Conservation (phyloP, 2,888 invertebrate species). For the Eupeodes latifasciatus region DNA sequence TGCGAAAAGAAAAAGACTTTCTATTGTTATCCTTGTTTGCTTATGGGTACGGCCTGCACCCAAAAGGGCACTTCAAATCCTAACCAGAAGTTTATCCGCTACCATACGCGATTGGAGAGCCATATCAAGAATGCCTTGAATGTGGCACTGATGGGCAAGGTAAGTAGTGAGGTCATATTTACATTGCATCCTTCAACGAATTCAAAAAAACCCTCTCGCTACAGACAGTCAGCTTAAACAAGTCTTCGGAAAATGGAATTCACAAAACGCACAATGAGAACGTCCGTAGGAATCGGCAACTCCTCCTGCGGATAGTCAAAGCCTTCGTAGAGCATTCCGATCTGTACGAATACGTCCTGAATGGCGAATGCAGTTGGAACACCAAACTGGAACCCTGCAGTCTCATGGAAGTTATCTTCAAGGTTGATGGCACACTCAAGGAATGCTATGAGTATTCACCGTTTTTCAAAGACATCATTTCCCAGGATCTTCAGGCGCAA, state of each 20-base stretch:
- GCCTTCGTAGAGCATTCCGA: constrained; percentile 52
- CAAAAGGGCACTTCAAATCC: constrained; percentile 41
- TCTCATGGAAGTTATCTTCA: constrained; percentile 50
- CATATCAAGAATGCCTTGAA: constrained; percentile 54
- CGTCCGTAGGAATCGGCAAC: constrained; percentile 50
- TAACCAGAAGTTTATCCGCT: constrained; percentile 10
- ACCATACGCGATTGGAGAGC: constrained; percentile 42
- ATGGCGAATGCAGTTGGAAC: constrained; percentile 39
- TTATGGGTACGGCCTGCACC: constrained; percentile 16
- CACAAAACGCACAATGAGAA: constrained; percentile 53
- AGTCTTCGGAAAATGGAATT: constrained; percentile 22
- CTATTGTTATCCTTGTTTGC: constrained; percentile 56
- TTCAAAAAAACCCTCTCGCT: neutral
- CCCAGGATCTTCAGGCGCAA: constrained; percentile 49
- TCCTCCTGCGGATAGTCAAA: constrained; percentile 42
- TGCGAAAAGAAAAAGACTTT: constrained; percentile 44
- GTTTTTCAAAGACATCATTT: constrained; percentile 34
- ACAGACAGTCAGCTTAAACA: constrained; percentile 36
- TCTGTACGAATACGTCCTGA: constrained; percentile 59
- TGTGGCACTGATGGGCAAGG: constrained; percentile 63
- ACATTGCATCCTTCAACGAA: neutral
- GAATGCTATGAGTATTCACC: constrained; percentile 55
- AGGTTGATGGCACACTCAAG: constrained; percentile 48
- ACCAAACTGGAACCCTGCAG: constrained; percentile 31
- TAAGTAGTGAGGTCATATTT: constrained; percentile 18